A percentile compares a stretch with the other conserved stretches of the same genome.
Evolutionary conservation across 2,797 vertebrate species (phyloP).

Genomic region (Selene dorsalis): DNA sequence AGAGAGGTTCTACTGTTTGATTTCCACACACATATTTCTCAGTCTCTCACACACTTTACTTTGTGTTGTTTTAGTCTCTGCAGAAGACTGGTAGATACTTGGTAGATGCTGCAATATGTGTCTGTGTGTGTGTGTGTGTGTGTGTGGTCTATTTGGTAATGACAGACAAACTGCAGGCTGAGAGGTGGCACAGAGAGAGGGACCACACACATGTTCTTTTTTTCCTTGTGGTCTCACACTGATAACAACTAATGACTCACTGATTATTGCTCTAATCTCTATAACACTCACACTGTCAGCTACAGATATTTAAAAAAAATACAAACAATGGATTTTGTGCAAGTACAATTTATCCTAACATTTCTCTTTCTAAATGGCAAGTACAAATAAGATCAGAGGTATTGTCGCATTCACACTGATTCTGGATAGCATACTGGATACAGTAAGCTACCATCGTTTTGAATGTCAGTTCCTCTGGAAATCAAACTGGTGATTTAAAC

Average conservation of each 20-base stretch:
- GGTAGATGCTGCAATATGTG: conserved; percentile 17
- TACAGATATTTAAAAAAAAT: no score
- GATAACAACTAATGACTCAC: not conserved
- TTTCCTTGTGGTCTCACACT: not conserved
- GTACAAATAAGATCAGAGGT: not conserved
- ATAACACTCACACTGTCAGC: no score
- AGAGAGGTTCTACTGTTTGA: conserved; percentile 19
- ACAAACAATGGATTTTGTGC: not conserved
- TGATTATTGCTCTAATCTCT: not conserved
- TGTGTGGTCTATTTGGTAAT: conserved; percentile 46
- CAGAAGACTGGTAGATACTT: conserved; percentile 35
- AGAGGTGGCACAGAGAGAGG: conserved; percentile 15
- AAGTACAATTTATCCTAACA: not conserved
- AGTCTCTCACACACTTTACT: conserved; percentile 35
- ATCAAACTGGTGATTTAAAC: no score
- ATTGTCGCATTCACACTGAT: no score
- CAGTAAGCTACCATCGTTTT: no score
- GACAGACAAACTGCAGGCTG: conserved; percentile 48
- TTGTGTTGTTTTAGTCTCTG: conserved; percentile 44
- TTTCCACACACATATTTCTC: conserved; percentile 28
- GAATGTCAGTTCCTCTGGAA: no score
- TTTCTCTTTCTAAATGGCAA: not conserved
- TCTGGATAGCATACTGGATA: no score
- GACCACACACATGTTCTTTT: conserved; percentile 45
- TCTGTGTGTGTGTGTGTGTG: conserved; percentile 40